Evolutionary conservation across 1,140 invertebrate genomes (phyloP).

Genomic region (Andricus grossulariae): DNA sequence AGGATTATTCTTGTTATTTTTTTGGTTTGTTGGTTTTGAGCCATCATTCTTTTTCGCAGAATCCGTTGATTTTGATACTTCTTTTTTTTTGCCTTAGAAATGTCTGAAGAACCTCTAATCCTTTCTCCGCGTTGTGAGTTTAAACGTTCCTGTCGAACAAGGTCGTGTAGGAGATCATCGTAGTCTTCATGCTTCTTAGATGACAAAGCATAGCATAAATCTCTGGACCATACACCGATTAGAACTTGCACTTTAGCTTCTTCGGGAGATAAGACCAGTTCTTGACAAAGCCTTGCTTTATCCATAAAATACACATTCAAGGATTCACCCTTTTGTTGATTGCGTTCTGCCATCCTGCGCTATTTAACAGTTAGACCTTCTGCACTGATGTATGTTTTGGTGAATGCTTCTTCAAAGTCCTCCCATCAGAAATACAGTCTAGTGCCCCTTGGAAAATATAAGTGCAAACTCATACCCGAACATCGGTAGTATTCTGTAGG

Average conservation of each 20-base stretch:
- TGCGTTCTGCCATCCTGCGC: slow-evolving; percentile 10
- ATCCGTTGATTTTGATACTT: background rate
- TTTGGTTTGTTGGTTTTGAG: background rate
- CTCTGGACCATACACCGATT: slow-evolving; percentile 34
- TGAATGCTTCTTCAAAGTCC: too few species aligned
- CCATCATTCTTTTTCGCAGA: background rate
- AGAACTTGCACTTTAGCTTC: slow-evolving; percentile 38
- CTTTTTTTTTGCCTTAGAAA: too few species aligned
- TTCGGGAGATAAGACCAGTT: too few species aligned
- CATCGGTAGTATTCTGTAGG: too few species aligned
- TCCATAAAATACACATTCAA: too few species aligned
- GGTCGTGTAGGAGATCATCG: slow-evolving; percentile 36
- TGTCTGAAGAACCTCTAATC: background rate
- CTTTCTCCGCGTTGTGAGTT: background rate
- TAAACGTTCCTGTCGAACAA: slow-evolving; percentile 12
- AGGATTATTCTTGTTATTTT: background rate
- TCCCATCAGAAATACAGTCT: too few species aligned
- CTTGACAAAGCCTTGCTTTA: too few species aligned
- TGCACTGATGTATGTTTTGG: too few species aligned
- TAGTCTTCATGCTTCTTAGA: background rate
- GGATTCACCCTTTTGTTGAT: too few species aligned
- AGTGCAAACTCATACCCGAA: too few species aligned
- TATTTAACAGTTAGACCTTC: background rate
- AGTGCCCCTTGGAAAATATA: too few species aligned
- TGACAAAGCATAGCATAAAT: slow-evolving; percentile 23